Evolutionary conservation across 2,888 invertebrate genomes (phyloP), one percentile per base, ranked within the genome.

Genomic region (Linhomoeus sp.): DNA sequence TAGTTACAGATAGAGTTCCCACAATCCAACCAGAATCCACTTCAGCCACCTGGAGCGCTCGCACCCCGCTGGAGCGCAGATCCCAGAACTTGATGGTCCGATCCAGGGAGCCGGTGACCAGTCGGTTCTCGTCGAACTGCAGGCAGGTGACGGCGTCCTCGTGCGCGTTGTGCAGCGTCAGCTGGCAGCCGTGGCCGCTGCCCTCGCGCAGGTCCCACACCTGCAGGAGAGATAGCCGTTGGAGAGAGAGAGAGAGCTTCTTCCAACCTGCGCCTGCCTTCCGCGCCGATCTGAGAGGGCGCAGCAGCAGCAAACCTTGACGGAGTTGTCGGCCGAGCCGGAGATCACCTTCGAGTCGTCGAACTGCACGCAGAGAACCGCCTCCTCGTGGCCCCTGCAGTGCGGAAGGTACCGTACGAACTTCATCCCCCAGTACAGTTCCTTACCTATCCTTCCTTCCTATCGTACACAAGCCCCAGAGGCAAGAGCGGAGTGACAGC

Each of bases 51-150:
- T n/a, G n/a, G n/a, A n/a, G n/a, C n/a, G n/a, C n/a, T n/a, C n/a
- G n/a, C n/a, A n/a, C n/a, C n/a, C n/a, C n/a, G n/a, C n/a, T n/a
- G n/a, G n/a, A n/a, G n/a, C n/a, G n/a, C n/a, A 70, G 55, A 50
- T 67, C 65, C 71, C 72, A 72, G 50, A 72, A 66, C 55, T 70
- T 70, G 49, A 72, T 67, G 47, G 68, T 64, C 51, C 69, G 65
- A 54, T 72, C 72, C 22, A 72, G 59, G 15, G 70, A 70, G 15
- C 72, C 72, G 46, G 69, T 68, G 35, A 72, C 63, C n/a, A 72
- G 67, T 33, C 69, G 57, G 1, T 62, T 56, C 47, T 51, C 44
- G 52, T 71, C 70, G 56, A 71, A 70, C 55, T 70, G 69, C 22
- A 72, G 58, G 53, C 71, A 71, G 0, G 72, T 72, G 2, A 72